Evolutionary conservation across 2,113 vertebrate species (phyloP).

Genomic region (Anguilla japonica): DNA sequence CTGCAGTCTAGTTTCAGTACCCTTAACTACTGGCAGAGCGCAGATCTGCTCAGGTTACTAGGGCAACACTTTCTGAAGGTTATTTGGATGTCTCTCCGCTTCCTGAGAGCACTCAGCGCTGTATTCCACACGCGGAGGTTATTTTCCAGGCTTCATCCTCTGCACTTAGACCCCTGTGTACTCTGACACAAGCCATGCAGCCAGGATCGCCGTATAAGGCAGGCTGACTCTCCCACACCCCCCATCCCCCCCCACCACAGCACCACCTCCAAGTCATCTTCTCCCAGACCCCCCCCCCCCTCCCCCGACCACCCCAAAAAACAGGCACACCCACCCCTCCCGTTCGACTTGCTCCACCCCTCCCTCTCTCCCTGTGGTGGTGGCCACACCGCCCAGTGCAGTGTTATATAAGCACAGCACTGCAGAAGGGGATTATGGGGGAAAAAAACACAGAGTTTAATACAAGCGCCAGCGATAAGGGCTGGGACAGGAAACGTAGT

Average conservation of each 20-base stretch:
- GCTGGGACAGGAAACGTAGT: constrained; percentile 65
- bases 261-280: constrained; percentile 39
- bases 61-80: too few species aligned
- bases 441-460: constrained; percentile 16
- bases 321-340: not conserved
- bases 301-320: not conserved
- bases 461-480: constrained; percentile 63
- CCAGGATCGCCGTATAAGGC: constrained; percentile 71
- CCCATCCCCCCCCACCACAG: constrained; percentile 33
- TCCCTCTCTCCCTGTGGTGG: constrained; percentile 42
- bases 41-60: too few species aligned
- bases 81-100: not conserved
- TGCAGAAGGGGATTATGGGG: not conserved
- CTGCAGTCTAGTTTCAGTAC: too few species aligned
- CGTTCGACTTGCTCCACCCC: not conserved
- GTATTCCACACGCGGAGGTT: not conserved
- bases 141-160: constrained; percentile 47
- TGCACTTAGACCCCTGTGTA: constrained; percentile 43
- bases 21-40: too few species aligned
- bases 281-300: constrained; percentile 33
- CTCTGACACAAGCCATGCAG: constrained; percentile 53
- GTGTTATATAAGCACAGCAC: not conserved
- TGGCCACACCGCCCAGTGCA: constrained; percentile 23
- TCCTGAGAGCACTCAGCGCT: not conserved
- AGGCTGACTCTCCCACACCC: constrained; percentile 54